Evolutionary conservation across 2,888 invertebrate genomes (phyloP).

Genomic region (Cactoblastis cactorum): DNA sequence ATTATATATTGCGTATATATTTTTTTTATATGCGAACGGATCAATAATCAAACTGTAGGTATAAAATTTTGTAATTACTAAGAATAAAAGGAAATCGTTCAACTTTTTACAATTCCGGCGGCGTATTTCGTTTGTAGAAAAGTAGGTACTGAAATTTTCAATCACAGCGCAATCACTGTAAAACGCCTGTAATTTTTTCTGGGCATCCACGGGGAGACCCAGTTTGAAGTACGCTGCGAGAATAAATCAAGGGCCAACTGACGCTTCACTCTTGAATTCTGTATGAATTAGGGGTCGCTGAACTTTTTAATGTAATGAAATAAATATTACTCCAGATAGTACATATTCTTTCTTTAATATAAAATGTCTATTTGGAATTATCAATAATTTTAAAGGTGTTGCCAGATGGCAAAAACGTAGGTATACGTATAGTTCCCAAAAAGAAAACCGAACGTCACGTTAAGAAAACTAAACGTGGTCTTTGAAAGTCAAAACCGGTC

Average conservation of each 20-base stretch:
- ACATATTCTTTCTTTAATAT: no score
- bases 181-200: constrained; percentile 35
- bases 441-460: no score
- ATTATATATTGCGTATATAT: no score
- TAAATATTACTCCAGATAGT: not conserved
- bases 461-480: no score
- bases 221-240: constrained; percentile 46
- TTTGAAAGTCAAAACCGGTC: no score
- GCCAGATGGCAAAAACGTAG: no score
- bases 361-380: no score
- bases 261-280: constrained; percentile 61
- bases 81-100: not conserved
- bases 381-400: no score
- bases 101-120: constrained; percentile 11
- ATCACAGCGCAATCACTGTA: constrained; percentile 28
- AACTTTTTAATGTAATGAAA: not conserved
- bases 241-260: constrained; percentile 65
- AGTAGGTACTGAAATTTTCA: constrained; percentile 22
- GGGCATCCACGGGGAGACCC: constrained; percentile 31
- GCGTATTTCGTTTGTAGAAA: constrained; percentile 16
- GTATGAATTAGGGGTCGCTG: constrained; percentile 20
- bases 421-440: no score
- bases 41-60: no score
- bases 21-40: no score
- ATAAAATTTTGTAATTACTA: no score